Evolutionary conservation across 2,888 invertebrate species (phyloP), one percentile per base, ranked within the genome.

Genomic region (Drosophila demipolita): DNA sequence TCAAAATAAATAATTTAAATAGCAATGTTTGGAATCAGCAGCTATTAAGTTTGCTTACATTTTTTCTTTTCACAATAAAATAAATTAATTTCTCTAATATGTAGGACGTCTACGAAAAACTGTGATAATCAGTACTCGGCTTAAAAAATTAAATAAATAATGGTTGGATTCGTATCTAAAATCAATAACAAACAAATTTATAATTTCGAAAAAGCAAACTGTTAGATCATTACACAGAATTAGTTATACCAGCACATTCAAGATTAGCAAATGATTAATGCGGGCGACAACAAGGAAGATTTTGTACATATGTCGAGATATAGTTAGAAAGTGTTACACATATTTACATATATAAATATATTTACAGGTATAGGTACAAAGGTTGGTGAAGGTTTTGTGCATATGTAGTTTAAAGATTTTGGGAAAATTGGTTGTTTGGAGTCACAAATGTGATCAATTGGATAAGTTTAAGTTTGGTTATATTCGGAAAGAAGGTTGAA

Each of bases 331-430:
- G 17, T 23, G 63, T 29, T 80, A 70, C 67, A 75, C 32, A 58
- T 83, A 84, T 75, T 66, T 70, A 74, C 65, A 78, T 45, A 53
- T 52, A 54, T 70, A 78, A 71, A 75, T 35, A 79, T 60, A 60
- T 80, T 71, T 79, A 82, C 69, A 81, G 29, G 29, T 53, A 53
- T 59, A 54, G 49, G 53, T 54, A 65, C 58, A 67, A 52, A 63
- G 66, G 54, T 45, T 17, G 33, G 49, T 63, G 65, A 66, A 75
- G 61, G 55, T 68, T 72, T 69, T 88, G 66, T 73, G 81, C 78
- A 86, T 85, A 82, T 77, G 66, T 74, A 66, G 61, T 66, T 78
- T 69, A 66, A 63, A 63, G 66, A 65, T 71, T 60, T 65, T 70
- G 57, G 57, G 2, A 23, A 61, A 67, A 26, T 38, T 36, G 40